These are phyloP conservation scores for Phymanthus crucifer DNA, from an alignment of 92 coral and sea anemone species.

Conservation along the genomic window DNA sequence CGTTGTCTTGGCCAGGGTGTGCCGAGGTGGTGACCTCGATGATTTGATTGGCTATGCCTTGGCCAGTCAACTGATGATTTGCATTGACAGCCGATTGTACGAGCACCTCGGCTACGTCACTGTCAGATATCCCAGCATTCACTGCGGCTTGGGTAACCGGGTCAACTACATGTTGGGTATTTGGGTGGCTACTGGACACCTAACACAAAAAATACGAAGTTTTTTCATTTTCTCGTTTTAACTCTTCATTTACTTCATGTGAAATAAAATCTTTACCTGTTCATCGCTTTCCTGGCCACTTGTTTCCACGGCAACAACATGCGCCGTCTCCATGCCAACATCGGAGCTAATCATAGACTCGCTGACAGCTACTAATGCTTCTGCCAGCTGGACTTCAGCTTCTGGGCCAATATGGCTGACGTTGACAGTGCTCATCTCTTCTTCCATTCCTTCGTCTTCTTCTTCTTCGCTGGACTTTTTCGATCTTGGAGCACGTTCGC, in stretches of 20 bases:
- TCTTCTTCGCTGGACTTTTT: conserved; percentile 65
- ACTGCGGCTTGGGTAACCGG: conserved; percentile 93
- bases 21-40: conserved; percentile 70
- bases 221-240: neutral
- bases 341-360: conserved; percentile 88
- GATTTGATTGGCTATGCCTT: conserved; percentile 48
- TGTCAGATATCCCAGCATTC: conserved; percentile 85
- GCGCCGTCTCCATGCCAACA: conserved; percentile 71
- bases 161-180: conserved; percentile 54
- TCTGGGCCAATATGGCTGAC: conserved; percentile 89
- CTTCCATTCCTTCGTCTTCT: conserved; percentile 67
- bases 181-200: conserved; percentile 23
- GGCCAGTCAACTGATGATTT: conserved; percentile 42
- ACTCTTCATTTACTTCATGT: neutral
- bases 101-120: conserved; percentile 70
- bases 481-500: conserved; percentile 49
- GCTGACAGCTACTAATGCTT: conserved; percentile 97
- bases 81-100: conserved; percentile 80
- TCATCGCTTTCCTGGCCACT: conserved; percentile 56
- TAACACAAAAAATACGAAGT: neutral
- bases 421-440: conserved; percentile 74
- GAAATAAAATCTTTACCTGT: conserved; percentile 10
- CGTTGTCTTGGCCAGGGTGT: conserved; percentile 58
- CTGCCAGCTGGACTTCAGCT: conserved; percentile 96
- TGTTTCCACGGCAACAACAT: conserved; percentile 85